Base-by-base conservation (phyloP, 2,888 invertebrate genomes). In the Ichneumon xanthorius region DNA sequence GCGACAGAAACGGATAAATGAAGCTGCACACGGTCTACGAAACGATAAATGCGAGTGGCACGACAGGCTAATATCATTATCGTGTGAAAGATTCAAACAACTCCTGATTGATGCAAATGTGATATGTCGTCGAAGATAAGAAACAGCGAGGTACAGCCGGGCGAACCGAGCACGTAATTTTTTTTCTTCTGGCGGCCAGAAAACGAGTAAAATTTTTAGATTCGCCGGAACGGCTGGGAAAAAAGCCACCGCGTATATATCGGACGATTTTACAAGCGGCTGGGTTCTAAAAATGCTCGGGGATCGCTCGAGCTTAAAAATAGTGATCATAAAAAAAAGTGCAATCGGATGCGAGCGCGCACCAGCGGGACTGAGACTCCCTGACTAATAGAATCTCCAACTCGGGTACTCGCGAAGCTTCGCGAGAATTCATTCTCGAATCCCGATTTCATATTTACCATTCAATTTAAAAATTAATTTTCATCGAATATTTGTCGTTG, bases 221-320 rank as follows among this genome's bases (percentile, higher is more conserved):
- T 7, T 11, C 58, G 45, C 58, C 63, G 50, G 63, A 45, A 68
- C 73, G 61, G 16, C 16, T 16, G 16, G 33, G n/a, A 63, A 78
- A 80, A 77, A 77, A 78, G 30, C 68, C 82, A 50, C 48, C 1
- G 22, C 11, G 22, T 26, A 50, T 63, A 33, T 33, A 26, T 61
- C 33, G 58, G n/a, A 19, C 67, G 88, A 84, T 91, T 90, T 91
- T 91, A 87, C 82, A 16, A 86, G 88, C 86, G 90, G 90, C 88
- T 89, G 87, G 87, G 88, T 90, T 92, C 92, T 93, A 92, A 92
- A 93, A 93, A 92, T 91, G 91, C 88, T 89, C 89, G 87, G 86
- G 88, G 90, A 90, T 88, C 89, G 91, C 77, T 80, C 90, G 86
- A 63, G 87, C 87, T 91, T 92, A 92, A 92, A 93, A 93, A 93